Percentiles rank a stretch among this genome's conserved stretches.
Evolutionary conservation across 2,888 invertebrate genomes (phyloP).

Genomic region (Cancer borealis): DNA sequence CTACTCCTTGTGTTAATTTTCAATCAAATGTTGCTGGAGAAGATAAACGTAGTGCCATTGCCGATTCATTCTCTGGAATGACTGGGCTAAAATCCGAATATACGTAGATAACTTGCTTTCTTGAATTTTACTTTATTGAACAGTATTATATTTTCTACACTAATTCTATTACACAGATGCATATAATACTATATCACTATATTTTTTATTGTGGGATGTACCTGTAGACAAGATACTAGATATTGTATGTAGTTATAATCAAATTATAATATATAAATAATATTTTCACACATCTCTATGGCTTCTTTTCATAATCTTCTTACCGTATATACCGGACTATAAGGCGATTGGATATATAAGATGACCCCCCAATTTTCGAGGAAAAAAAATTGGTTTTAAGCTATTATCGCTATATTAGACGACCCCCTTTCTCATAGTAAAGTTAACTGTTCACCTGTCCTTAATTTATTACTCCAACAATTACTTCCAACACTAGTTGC

Average conservation of each 20-base stretch:
- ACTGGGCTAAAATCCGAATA: not conserved
- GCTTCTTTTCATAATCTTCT: not conserved
- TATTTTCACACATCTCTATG: not conserved
- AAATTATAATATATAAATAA: not conserved
- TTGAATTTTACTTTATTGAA: not conserved
- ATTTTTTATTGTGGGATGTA: not conserved
- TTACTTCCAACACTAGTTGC: no score
- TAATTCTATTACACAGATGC: not conserved
- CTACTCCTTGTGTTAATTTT: not conserved
- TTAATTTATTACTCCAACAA: no score
- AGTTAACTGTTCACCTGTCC: no score
- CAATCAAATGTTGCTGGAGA: conserved; percentile 42
- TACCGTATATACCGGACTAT: no score
- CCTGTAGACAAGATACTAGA: not conserved
- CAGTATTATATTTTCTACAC: not conserved
- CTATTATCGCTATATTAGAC: no score
- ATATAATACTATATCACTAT: not conserved
- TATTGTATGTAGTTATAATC: not conserved
- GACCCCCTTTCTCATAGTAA: no score
- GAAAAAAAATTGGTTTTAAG: no score
- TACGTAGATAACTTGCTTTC: not conserved
- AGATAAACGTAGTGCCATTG: conserved; percentile 57
- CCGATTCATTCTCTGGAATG: conserved; percentile 36
- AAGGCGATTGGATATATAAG: no score
- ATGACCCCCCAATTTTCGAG: no score